Percentiles rank a stretch among this genome's conserved stretches.
These are phyloP conservation scores for Cheilinus undulatus DNA, from an alignment of 2,113 vertebrate species.

Conservation along the genomic window DNA sequence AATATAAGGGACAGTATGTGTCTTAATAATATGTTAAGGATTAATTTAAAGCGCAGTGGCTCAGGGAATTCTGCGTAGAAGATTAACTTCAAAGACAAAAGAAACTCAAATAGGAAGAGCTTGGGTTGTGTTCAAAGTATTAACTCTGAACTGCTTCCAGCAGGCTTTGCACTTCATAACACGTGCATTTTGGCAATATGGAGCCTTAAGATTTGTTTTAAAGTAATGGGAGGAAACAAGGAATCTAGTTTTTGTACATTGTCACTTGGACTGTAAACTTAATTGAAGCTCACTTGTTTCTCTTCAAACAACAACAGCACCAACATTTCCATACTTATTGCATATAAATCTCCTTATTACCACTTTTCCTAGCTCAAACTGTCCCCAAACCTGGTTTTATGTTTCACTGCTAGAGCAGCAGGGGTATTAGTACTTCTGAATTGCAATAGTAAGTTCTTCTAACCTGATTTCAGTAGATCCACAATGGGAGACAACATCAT, in stretches of 20 bases:
- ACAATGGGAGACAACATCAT: slow-evolving; percentile 23
- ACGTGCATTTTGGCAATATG: background rate
- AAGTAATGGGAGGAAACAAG: background rate
- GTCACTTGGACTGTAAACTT: slow-evolving; percentile 2
- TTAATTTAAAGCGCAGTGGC: slow-evolving; percentile 52
- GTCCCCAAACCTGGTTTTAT: slow-evolving; percentile 3
- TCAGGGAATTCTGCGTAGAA: slow-evolving; percentile 59
- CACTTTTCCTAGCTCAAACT: slow-evolving; percentile 5
- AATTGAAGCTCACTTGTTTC: slow-evolving; percentile 25
- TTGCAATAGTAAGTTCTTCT: slow-evolving; percentile 28
- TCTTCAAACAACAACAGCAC: slow-evolving; percentile 13
- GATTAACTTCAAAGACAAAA: slow-evolving; percentile 61
- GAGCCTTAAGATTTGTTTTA: background rate
- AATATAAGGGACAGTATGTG: too few species aligned
- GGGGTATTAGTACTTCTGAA: slow-evolving; percentile 5
- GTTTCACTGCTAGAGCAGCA: slow-evolving; percentile 40
- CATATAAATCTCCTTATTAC: slow-evolving; percentile 44
- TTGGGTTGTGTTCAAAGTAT: slow-evolving; percentile 24
- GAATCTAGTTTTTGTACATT: background rate
- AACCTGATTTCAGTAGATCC: slow-evolving; percentile 49
- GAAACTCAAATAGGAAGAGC: slow-evolving; percentile 35
- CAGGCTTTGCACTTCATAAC: slow-evolving; percentile 2
- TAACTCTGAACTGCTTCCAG: slow-evolving; percentile 20
- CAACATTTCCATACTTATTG: slow-evolving; percentile 37
- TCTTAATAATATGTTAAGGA: slow-evolving; percentile 49